Percentiles rank a stretch among this genome's conserved stretches.
Evolutionary conservation across 2,113 vertebrate species (phyloP).

Genomic region (Pseudorasbora parva): DNA sequence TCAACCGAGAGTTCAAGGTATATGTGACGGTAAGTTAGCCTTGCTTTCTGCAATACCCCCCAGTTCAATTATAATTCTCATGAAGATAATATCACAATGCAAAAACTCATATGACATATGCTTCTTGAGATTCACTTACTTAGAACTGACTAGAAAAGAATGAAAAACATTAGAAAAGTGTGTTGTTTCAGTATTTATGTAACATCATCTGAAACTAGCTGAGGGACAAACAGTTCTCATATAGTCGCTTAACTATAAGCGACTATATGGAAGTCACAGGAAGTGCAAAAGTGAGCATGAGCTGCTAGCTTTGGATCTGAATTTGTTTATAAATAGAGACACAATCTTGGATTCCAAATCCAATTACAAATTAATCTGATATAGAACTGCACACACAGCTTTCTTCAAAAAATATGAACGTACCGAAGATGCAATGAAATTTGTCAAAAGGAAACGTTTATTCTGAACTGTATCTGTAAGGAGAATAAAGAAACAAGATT

Average conservation of each 20-base stretch:
- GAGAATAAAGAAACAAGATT: neutral
- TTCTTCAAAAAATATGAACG: conserved; percentile 33
- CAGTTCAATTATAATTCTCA: neutral
- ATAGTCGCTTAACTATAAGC: too few species aligned
- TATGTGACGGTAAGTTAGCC: too few species aligned
- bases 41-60: too few species aligned
- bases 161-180: neutral
- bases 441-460: conserved; percentile 66
- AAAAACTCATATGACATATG: neutral
- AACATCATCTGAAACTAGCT: neutral
- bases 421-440: conserved; percentile 72
- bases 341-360: neutral
- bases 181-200: conserved; percentile 12
- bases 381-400: neutral
- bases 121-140: neutral
- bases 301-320: too few species aligned
- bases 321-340: too few species aligned
- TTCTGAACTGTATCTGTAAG: conserved; percentile 74
- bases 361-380: neutral
- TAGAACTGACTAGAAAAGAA: neutral
- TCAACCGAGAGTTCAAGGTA: too few species aligned
- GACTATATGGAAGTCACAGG: neutral
- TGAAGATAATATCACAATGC: neutral
- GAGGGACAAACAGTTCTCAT: too few species aligned
- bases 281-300: too few species aligned